A percentile compares a stretch with the other conserved stretches of the same genome.
Evolutionary conservation across 1,140 invertebrate species (phyloP).

Genomic region (Tachypleus tridentatus): DNA sequence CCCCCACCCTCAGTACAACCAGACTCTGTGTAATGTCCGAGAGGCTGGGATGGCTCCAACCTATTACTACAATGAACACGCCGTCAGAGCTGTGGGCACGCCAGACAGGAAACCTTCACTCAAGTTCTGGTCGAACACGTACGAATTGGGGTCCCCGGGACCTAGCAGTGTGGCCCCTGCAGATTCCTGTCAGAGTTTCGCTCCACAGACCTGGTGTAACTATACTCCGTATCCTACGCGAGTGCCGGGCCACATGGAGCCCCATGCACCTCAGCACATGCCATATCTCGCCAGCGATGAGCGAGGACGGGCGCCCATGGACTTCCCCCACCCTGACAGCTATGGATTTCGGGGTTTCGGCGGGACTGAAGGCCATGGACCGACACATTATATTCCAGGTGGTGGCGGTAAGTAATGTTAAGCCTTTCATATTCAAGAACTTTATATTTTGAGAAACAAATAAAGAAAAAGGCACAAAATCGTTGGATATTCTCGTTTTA

Average conservation of each 20-base stretch:
- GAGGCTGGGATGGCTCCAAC: constrained; percentile 47
- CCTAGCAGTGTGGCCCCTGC: constrained; percentile 38
- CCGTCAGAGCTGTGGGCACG: constrained; percentile 22
- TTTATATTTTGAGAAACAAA: too few species aligned
- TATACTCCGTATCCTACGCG: constrained; percentile 43
- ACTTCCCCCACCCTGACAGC: constrained; percentile 55
- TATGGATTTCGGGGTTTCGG: constrained; percentile 60
- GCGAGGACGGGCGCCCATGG: constrained; percentile 40
- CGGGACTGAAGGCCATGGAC: constrained; percentile 52
- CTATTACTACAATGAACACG: constrained; percentile 47
- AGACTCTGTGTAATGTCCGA: constrained; percentile 39
- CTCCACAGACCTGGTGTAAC: constrained; percentile 32
- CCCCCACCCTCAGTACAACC: constrained; percentile 32
- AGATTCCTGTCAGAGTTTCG: constrained; percentile 48
- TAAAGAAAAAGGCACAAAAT: too few species aligned
- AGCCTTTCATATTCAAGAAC: too few species aligned
- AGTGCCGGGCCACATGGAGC: constrained; percentile 29
- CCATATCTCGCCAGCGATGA: constrained; percentile 47
- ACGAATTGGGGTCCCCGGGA: constrained; percentile 30
- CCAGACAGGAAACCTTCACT: constrained; percentile 42
- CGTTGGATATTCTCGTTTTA: too few species aligned
- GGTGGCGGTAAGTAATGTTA: constrained; percentile 38
- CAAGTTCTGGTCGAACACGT: constrained; percentile 52
- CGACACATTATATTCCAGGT: constrained; percentile 61
- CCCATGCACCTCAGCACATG: constrained; percentile 28